Evolutionary conservation across 2,113 vertebrate species (phyloP).

Genomic region (Empidonax alnorum): DNA sequence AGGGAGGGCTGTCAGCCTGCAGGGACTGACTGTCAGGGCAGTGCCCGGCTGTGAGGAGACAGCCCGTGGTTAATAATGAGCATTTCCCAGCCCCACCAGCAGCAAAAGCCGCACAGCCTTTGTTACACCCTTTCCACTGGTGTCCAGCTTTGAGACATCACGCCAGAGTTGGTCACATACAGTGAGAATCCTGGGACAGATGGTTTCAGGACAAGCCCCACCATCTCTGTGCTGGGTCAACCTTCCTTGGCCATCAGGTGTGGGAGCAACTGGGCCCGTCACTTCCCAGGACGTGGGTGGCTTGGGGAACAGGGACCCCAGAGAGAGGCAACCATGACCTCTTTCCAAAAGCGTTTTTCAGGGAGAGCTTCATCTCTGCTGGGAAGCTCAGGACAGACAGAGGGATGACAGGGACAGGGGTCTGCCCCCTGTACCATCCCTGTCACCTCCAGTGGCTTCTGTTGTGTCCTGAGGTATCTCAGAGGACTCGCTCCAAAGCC

Average conservation of each 20-base stretch:
- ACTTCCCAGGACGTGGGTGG: fast-evolving
- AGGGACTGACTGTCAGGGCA: neutral
- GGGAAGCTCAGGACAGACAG: neutral
- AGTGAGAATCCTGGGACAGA: neutral
- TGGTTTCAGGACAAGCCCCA: neutral
- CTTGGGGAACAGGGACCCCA: neutral
- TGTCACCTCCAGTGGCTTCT: neutral
- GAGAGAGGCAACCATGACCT: neutral
- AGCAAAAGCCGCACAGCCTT: neutral
- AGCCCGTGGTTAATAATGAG: neutral
- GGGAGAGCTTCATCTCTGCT: neutral
- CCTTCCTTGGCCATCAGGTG: fast-evolving
- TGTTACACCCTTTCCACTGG: neutral
- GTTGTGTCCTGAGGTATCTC: neutral
- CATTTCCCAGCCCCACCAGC: neutral
- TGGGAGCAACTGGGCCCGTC: neutral
- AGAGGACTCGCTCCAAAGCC: neutral
- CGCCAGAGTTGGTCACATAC: fast-evolving
- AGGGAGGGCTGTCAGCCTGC: neutral
- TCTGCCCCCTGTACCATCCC: neutral
- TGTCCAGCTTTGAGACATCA: neutral
- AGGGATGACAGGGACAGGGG: neutral
- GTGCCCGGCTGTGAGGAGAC: neutral
- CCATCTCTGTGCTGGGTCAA: neutral
- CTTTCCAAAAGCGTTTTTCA: neutral